Conservation (phyloP, 2,797 vertebrate species). For the Sebastes hubbsi region DNA sequence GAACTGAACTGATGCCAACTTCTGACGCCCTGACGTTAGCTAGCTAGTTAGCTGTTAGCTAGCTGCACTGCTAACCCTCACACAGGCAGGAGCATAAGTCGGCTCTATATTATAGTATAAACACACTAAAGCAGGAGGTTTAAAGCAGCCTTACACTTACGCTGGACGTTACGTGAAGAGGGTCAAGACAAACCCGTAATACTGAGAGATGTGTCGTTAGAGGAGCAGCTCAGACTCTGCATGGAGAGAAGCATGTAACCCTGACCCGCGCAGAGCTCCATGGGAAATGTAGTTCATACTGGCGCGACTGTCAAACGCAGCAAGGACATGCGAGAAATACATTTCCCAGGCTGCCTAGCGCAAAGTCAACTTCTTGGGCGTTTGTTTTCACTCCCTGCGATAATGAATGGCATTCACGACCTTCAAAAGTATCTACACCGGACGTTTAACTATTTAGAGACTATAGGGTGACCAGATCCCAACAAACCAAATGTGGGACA, state of each 20-base stretch:
- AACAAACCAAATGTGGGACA: too few relatives aligned
- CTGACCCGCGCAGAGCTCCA: not conserved
- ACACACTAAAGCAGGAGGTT: not conserved
- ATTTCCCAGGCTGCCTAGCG: constrained; percentile 21
- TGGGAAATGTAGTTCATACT: constrained; percentile 55
- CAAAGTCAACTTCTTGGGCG: not conserved
- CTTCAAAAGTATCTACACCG: not conserved
- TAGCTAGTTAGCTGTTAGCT: constrained; percentile 15
- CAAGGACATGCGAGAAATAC: accelerated
- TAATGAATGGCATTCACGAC: not conserved
- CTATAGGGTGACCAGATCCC: too few relatives aligned
- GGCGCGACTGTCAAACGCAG: accelerated
- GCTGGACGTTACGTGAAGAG: not conserved
- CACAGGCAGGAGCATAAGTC: not conserved
- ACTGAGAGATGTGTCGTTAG: constrained; percentile 14
- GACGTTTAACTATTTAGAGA: not conserved
- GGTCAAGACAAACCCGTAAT: not conserved
- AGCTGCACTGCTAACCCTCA: constrained; percentile 10
- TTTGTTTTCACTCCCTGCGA: not conserved
- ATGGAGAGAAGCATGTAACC: constrained; percentile 47
- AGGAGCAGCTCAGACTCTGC: constrained; percentile 16
- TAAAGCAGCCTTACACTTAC: constrained; percentile 43
- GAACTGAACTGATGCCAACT: constrained; percentile 50
- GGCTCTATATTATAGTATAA: not conserved
- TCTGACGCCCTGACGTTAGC: constrained; percentile 22